phyloP scores from a whole-genome alignment of 2,888 invertebrate species.

The Cheilosia urbana region DNA sequence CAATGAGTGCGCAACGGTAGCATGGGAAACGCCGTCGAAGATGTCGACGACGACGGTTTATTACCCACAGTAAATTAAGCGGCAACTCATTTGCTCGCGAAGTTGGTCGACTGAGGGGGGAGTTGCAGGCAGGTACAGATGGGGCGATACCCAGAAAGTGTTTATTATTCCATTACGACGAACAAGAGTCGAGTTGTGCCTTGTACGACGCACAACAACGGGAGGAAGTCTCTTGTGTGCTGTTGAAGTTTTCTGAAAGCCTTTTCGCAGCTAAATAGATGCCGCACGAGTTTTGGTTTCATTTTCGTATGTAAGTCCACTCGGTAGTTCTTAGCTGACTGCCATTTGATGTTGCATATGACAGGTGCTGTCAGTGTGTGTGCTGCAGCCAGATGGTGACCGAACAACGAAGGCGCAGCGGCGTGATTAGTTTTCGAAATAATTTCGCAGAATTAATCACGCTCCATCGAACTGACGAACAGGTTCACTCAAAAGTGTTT shows the following conservation, averaged over 20 bases:
- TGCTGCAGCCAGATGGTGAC: constrained; percentile 54
- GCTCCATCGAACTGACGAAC: constrained; percentile 33
- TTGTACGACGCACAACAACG: constrained; percentile 52
- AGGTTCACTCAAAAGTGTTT: constrained; percentile 40
- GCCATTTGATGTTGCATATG: constrained; percentile 65
- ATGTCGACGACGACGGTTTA: constrained; percentile 49
- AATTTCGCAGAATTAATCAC: constrained; percentile 51
- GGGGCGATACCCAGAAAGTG: constrained; percentile 60
- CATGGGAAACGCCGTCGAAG: constrained; percentile 65
- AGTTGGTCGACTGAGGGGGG: background rate
- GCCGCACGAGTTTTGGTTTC: constrained; percentile 32
- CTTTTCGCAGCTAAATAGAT: constrained; percentile 17
- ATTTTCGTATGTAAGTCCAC: background rate
- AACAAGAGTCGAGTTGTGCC: constrained; percentile 2
- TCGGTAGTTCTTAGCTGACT: constrained; percentile 38
- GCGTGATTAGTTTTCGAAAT: constrained; percentile 59
- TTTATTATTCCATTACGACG: constrained; percentile 70
- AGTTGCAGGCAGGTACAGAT: background rate
- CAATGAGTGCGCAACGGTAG: constrained; percentile 59
- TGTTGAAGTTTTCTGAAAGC: constrained; percentile 26
- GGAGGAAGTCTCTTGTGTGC: constrained; percentile 48
- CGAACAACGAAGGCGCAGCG: constrained; percentile 57
- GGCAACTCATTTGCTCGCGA: constrained; percentile 50
- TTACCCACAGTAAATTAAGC: constrained; percentile 70
- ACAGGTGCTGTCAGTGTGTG: constrained; percentile 67